phyloP scores from a whole-genome alignment of 2,113 vertebrate genomes.

The Gnathonemus longibarbis region DNA sequence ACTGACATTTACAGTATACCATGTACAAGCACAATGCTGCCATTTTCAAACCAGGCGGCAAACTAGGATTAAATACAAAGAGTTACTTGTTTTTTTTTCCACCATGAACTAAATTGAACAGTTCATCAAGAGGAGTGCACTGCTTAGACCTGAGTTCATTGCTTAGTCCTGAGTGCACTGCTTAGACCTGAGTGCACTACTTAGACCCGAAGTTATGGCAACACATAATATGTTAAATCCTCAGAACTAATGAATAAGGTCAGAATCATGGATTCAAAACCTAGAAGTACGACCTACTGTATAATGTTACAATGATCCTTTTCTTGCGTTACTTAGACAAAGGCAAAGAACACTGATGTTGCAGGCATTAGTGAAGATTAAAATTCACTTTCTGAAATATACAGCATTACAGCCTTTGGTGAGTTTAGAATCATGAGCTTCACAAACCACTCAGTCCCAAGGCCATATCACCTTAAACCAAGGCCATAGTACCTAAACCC shows the following conservation, averaged over 20 bases:
- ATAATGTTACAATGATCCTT: background rate
- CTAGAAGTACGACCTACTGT: background rate
- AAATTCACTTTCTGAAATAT: background rate
- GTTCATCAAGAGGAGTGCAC: background rate
- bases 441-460: background rate
- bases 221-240: background rate
- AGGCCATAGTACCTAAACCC: too few relatives aligned
- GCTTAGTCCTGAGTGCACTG: too few relatives aligned
- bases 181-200: background rate
- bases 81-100: background rate
- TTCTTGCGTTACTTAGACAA: background rate
- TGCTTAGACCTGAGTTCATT: background rate
- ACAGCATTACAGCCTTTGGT: background rate
- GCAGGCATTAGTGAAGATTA: background rate
- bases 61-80: background rate
- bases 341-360: background rate
- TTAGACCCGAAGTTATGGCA: background rate
- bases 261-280: background rate
- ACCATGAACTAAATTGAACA: too few relatives aligned
- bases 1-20: background rate
- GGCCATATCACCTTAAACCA: background rate
- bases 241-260: background rate
- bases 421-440: background rate
- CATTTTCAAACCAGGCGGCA: background rate
- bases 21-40: background rate